Base-by-base conservation (phyloP, 2,888 invertebrate genomes). In the Ectemnius continuus region DNA sequence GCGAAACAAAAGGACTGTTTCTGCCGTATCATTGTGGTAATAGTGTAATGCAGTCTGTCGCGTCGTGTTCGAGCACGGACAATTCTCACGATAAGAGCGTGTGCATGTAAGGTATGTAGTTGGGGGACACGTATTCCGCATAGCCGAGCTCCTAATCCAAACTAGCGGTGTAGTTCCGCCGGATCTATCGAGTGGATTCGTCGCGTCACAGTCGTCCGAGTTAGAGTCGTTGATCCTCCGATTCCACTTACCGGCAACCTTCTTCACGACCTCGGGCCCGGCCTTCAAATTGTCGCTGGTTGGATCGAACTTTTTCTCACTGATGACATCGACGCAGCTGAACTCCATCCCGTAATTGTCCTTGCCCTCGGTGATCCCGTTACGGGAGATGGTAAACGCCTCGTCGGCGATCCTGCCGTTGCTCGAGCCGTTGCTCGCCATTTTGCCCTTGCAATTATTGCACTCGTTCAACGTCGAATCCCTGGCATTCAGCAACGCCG, bases 231-330 rank as follows among this genome's bases (percentile, higher is more conserved):
- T 36, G 23, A 23, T 23, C 23, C 36, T 11, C 36, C 36, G 36
- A 36, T 16, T n/a, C 65, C 36, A 23, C 82, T 80, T 80, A 90
- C 90, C 90, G 81, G 87, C 87, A n/a, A 88, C 83, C 78, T 88
- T 89, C 47, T 86, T 85, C 23, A 85, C 80, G 18, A 87, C 76
- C 2, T 75, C 83, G 2, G 83, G 82, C 56, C 86, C 88, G 20
- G 86, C 76, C 45, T 85, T 87, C 28, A 89, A 63, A n/a, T 66
- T 78, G 16, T 87, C 86, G 46, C 78, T 67, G 6, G 85, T 73
- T 56, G 77, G 75, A 20, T 84, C 84, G 57, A 85, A 16, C 66
- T 84, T 87, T 47, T 73, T 71, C 62, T 73, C 73, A 47, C 75
- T 58, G 26, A 11, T 65, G 46, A 76, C 81, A 56, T 71, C 77